These are phyloP conservation scores for Clytia hemisphaerica DNA, from an alignment of 30 jellyfish, hydroid and myxozoan species.

Conservation along the genomic window DNA sequence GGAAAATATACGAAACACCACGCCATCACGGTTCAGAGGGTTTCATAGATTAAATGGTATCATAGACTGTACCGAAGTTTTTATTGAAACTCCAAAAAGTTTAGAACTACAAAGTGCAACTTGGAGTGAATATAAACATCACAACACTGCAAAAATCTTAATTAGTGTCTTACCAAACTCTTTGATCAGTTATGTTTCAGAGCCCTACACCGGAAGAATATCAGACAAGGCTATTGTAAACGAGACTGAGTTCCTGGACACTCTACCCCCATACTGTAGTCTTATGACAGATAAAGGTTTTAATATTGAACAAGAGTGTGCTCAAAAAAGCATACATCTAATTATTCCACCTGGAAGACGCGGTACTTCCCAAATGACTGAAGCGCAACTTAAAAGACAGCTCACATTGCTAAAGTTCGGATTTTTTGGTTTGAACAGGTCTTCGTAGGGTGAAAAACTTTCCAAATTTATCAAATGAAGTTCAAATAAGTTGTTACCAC, in stretches of 20 bases:
- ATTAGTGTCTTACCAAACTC: conserved; percentile 8
- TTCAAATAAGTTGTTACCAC: too few species aligned
- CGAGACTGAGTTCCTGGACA: conserved; percentile 4
- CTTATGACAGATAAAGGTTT: too few species aligned
- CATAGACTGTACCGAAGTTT: conserved; percentile 27
- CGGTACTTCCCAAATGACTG: too few species aligned
- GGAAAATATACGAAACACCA: neutral
- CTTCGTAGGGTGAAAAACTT: too few species aligned
- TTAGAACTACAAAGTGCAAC: conserved; percentile 7
- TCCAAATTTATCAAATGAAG: too few species aligned
- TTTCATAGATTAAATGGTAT: neutral
- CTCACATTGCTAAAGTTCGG: too few species aligned
- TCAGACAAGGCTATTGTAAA: conserved; percentile 1
- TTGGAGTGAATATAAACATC: too few species aligned
- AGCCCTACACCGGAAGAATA: conserved; percentile 12
- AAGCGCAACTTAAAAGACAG: too few species aligned
- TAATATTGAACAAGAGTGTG: too few species aligned
- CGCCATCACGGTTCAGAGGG: neutral
- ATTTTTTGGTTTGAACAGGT: too few species aligned
- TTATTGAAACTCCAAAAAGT: conserved; percentile 15
- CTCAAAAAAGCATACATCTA: too few species aligned
- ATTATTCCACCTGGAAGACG: too few species aligned
- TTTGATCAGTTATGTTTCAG: neutral
- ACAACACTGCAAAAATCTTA: neutral
- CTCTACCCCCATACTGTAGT: conserved; percentile 3